Evolutionary conservation across 2,888 invertebrate species (phyloP).

Genomic region (Steromphala cineraria): DNA sequence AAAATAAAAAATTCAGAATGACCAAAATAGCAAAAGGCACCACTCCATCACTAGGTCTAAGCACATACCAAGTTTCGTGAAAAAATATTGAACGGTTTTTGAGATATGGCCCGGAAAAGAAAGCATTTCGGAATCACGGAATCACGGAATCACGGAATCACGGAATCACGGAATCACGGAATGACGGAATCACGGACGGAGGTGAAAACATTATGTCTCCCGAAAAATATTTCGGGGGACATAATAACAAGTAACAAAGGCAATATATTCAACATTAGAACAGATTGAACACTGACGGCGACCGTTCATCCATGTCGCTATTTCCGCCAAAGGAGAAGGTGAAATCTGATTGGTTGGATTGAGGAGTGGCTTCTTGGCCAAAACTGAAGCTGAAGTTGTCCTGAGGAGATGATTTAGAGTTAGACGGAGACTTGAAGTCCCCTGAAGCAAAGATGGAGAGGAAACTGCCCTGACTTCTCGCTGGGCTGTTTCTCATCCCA

Average conservation of each 20-base stretch:
- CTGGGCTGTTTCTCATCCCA: not conserved
- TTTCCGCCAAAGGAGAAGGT: slow-evolving; percentile 27
- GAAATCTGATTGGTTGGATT: not conserved
- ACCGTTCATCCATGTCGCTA: not conserved
- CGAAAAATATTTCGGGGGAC: not conserved
- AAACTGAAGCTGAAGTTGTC: slow-evolving; percentile 37
- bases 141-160: too few species aligned
- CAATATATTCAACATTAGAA: slow-evolving; percentile 22
- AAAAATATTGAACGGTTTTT: too few species aligned
- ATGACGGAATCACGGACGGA: too few species aligned
- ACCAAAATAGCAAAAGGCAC: too few species aligned
- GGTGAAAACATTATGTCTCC: too few species aligned
- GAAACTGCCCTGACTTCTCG: not conserved
- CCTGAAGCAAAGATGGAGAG: slow-evolving; percentile 28
- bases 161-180: too few species aligned
- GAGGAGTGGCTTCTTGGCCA: slow-evolving; percentile 17
- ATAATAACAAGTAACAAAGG: not conserved
- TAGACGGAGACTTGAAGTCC: slow-evolving; percentile 1
- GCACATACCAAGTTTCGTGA: too few species aligned
- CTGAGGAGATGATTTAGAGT: not conserved
- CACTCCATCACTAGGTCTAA: too few species aligned
- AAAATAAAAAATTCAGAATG: too few species aligned
- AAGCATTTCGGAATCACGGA: too few species aligned
- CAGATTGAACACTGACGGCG: slow-evolving; percentile 29
- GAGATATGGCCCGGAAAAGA: too few species aligned